Base-by-base conservation (phyloP, 2,888 invertebrate genomes). In the Dione vanillae region DNA sequence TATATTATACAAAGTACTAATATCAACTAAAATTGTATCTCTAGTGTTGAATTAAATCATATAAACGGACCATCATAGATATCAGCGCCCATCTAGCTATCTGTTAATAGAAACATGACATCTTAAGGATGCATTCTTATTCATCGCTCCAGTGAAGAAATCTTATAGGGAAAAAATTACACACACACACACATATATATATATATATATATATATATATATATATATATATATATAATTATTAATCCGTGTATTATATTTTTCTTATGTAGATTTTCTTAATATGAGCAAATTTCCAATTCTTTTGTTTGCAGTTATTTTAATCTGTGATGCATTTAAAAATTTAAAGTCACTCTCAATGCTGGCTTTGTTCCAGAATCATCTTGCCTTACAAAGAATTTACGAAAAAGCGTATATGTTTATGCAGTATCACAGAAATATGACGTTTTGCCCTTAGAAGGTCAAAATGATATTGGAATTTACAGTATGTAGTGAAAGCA, bases 261-360 rank as follows among this genome's bases (percentile, higher is more conserved):
- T 16, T 1, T 16, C 6, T 8, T 2, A 7, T 16, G 8, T 16
- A 66, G 11, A 37, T 19, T 16, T 1, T 12, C 14, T 51, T 35
- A 43, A 35, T 35, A 14, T 27, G 37, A 51, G 35, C 41, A 19
- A 37, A 52, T 9, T 9, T 7, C 40, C 9, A 9, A 45, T 64
- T 35, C 35, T 62, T 69, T 69, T 69, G 69, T 69, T 62, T 45
- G 19, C 47, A 37, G 69, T 56, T 69, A 69, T 64, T 69, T 69
- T 47, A 47, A 69, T 69, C 69, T 56, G 52, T 64, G 62, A 56
- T 64, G 43, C 54, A 69, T 69, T 62, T 64, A 64, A 69, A 69
- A 69, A 64, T 54, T 20, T 52, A 54, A 27, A 69, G 69, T 69
- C 69, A 69, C 62, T 62, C 43, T 64, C 64, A 37, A 14, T 14